These are phyloP conservation scores for Erynnis tages DNA, from an alignment of 2,888 invertebrate genomes.

Conservation along the genomic window DNA sequence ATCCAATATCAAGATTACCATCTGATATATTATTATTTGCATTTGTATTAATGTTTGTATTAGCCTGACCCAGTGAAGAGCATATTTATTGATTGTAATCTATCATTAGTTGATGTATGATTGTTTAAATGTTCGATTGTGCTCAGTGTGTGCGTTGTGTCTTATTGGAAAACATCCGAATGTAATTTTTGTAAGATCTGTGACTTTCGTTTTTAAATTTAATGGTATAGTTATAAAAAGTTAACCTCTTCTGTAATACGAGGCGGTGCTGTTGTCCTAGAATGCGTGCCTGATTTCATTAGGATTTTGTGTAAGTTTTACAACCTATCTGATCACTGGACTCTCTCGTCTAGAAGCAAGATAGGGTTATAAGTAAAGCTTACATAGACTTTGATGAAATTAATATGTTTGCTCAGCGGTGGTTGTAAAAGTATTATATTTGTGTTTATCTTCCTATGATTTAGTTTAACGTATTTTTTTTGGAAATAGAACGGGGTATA, in stretches of 20 bases:
- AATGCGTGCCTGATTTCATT: constrained; percentile 63
- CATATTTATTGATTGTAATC: constrained; percentile 10
- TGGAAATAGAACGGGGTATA: constrained; percentile 27
- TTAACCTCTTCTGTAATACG: constrained; percentile 52
- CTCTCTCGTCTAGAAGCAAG: background rate
- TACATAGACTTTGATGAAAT: constrained; percentile 41
- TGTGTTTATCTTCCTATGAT: constrained; percentile 19
- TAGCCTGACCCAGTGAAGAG: background rate
- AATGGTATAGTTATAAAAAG: constrained; percentile 55
- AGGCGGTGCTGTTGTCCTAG: constrained; percentile 51
- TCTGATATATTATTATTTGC: constrained; percentile 17
- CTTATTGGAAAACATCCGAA: constrained; percentile 33
- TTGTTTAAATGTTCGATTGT: background rate
- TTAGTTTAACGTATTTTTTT: constrained; percentile 11
- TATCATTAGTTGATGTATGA: background rate
- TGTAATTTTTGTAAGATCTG: constrained; percentile 60
- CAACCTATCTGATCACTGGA: background rate
- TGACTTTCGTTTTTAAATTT: constrained; percentile 50
- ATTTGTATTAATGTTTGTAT: constrained; percentile 22
- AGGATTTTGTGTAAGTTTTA: constrained; percentile 35
- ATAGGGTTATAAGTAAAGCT: background rate
- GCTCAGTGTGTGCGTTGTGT: background rate
- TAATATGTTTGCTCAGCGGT: constrained; percentile 69
- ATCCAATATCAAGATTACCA: constrained; percentile 12
- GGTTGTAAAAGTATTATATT: constrained; percentile 58